These are phyloP conservation scores for Rhynchonycteris naso DNA, from an alignment of 2,797 vertebrate species.

Conservation along the genomic window DNA sequence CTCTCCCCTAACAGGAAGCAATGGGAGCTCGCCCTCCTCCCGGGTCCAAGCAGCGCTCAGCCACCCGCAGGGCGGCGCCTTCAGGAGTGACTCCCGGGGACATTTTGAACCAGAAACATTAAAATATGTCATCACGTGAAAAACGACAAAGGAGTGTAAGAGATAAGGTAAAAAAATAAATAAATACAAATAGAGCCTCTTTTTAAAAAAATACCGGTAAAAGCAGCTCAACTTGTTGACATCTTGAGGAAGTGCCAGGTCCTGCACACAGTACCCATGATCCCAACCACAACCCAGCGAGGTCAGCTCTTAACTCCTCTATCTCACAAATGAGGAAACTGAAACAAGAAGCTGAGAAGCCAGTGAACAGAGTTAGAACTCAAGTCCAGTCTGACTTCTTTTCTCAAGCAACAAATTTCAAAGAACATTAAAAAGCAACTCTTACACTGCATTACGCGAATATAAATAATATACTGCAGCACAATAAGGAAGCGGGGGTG, in stretches of 20 bases:
- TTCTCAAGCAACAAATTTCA: background rate
- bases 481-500: background rate
- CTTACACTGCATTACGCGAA: background rate
- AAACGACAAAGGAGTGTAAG: background rate
- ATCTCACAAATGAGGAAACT: background rate
- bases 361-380: background rate
- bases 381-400: background rate
- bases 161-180: background rate
- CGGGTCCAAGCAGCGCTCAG: background rate
- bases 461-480: background rate
- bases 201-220: background rate
- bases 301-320: background rate
- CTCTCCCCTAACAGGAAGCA: background rate
- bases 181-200: background rate
- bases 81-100: background rate
- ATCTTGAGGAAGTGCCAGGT: background rate
- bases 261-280: background rate
- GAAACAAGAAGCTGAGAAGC: background rate
- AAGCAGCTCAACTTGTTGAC: background rate
- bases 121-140: conserved; percentile 2
- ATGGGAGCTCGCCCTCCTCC: background rate
- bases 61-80: background rate
- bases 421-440: background rate
- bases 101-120: background rate
- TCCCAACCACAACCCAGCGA: background rate